Evolutionary conservation across 2,888 invertebrate species (phyloP), one percentile per base, ranked within the genome.

Genomic region (Eupithecia subfuscata): DNA sequence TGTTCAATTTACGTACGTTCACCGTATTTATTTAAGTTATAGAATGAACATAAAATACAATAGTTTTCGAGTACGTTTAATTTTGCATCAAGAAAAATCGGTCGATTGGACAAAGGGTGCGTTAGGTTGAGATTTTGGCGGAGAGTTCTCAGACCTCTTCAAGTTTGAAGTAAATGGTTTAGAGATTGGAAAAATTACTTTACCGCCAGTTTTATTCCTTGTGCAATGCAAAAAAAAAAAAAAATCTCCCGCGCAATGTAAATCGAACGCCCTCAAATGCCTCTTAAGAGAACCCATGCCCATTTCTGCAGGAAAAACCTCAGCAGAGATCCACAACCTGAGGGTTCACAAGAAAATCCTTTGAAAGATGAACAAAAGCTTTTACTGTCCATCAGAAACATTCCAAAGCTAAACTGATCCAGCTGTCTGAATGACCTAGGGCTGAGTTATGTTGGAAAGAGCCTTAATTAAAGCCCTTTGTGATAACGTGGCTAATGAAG

Each of bases 381-480:
- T 56, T 4, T n/a, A 3, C 4, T 56, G 11, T 22, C n/a, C 3
- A n/a, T 11, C 3, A 56, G 22, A 22, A n/a, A 25, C 22, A 12
- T 12, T 25, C 22, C 12, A 60, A 60, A 60, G 12, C 18, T 5
- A 3, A 65, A 72, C n/a, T 70, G 69, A 69, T 14, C 65, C 25
- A 73, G 70, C 74, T 70, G 0, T 70, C 37, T 3, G 2, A 25
- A 9, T 8, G 1, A n/a, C 6, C 77, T 77, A 67, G 67, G 60
- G 9, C 60, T 75, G 70, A 77, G 78, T 79, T 75, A 78, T 77
- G 79, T 75, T 71, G 71, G 43, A 75, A 77, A 78, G 79, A 80
- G 79, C 69, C 74, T 69, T 79, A 80, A 81, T 80, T 79, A 79
- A 73, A 78, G 72, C 60, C 80, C 75, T 80, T 81, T 80, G 80